Evolutionary conservation across 92 coral and sea anemone genomes (phyloP).

Genomic region (Muricea muricata): DNA sequence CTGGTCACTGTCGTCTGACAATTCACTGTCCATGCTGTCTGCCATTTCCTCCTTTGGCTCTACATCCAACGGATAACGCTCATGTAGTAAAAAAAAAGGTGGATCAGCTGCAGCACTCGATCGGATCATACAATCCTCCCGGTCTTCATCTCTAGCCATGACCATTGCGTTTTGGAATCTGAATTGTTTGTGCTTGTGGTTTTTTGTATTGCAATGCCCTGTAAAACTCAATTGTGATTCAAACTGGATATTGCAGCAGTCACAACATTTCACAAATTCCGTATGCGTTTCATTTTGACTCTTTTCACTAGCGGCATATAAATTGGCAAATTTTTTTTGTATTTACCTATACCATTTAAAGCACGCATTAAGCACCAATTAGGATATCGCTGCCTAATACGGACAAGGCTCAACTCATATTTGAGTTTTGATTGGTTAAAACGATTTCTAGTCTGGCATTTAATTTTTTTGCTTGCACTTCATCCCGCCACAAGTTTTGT

Average conservation of each 20-base stretch:
- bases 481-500: not conserved
- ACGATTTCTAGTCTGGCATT: not conserved
- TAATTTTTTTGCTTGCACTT: not conserved
- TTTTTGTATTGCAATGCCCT: constrained; percentile 2
- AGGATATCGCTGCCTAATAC: not conserved
- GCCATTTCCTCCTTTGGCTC: not conserved
- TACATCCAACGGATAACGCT: not conserved
- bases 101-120: not conserved
- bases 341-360: not conserved
- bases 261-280: not conserved
- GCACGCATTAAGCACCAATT: not conserved
- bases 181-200: not conserved
- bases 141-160: not conserved
- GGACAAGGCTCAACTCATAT: not conserved
- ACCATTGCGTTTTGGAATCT: not conserved
- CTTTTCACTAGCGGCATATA: not conserved
- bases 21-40: not conserved
- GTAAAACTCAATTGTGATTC: not conserved
- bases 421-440: too few relatives aligned
- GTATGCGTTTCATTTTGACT: not conserved
- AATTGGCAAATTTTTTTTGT: not conserved
- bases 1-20: not conserved
- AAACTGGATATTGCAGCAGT: not conserved
- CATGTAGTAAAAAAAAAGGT: not conserved
- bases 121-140: not conserved